Evolutionary conservation across 2,797 vertebrate genomes (phyloP), one percentile per base, ranked within the genome.

Genomic region (Trachurus trachurus): DNA sequence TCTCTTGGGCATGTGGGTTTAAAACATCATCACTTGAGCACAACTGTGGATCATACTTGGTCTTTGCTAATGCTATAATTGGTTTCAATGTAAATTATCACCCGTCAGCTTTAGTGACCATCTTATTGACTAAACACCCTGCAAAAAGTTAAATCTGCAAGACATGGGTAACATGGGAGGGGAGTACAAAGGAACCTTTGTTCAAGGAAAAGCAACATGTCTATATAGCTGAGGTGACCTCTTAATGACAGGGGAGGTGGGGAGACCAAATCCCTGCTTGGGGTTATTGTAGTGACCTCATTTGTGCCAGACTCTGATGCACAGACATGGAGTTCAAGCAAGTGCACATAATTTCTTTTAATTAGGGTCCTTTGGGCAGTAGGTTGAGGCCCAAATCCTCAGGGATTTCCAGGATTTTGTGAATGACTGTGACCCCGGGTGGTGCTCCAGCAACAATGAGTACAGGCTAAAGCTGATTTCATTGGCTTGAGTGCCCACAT

Each of bases 321-420:
- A 82, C 54, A 79, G 74, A 78, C 13, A 17, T 37, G 44, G 63
- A 26, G 57, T 62, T 83, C 34, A 87, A 68, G 61, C 63, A 81
- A 87, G 81, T 82, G 78, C 64, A 78, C 47, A 26, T 85, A 81
- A 74, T 78, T 84, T 50, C 50, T 77, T 75, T 83, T 87, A 90
- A 90, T 91, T 77, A 16, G 85, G 75, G n/a, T 67, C 86, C 34
- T 85, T 74, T 53, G 68, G 62, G 74, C 26, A 81, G 67, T 74
- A 74, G 76, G 52, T 80, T 74, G 59, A 69, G 58, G 53, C 59
- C 74, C 62, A 83, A 85, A 87, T 86, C 69, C 76, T 80, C 42
- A 83, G 76, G 34, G 34, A 81, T 74, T 87, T 86, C 29, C 53
- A 53, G 62, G 71, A 67, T 80, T 85, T 82, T 60, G 64, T 65